Base-by-base conservation (phyloP, 1,140 invertebrate species). In the Druon quercuslanigerum region DNA sequence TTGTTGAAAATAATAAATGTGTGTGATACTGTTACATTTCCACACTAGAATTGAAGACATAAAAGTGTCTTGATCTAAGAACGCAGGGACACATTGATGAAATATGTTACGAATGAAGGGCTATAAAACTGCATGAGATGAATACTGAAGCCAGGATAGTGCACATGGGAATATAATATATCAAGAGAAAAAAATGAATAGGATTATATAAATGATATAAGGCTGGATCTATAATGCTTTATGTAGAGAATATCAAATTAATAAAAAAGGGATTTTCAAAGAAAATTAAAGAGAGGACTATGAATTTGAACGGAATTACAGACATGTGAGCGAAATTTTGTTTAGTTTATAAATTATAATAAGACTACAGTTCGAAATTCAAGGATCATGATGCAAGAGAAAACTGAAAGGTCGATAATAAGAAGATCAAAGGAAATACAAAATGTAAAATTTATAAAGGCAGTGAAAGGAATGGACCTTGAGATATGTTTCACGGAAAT, bases 121-220 rank as follows among this genome's bases (percentile, higher is more conserved):
- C 57, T 60, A 60, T 60, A 60, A 60, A 60, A 60, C 25, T 60
- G 19, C 25, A 60, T 13, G 57, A 60, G 57, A 60, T 60, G 57
- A 60, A 60, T 60, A 60, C 57, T 20, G 57, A 60, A 60, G 57
- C 14, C 57, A 33, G 14, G 20, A 60, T 16, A 60, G 20, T 60
- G 20, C 57, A 60, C 20, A 6, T 60, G 25, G 20, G 57, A 60
- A 25, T 60, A 46, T 46, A 46, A 25, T 60, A 57, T 57, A 60
- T 60, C 20, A 19, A 19, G 13, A 19, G 19, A 60, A 60, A 60
- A 14, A 33, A 14, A 25, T 25, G 13, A 33, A 25, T 14, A 33
- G 20, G 13, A 11, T 20, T 13, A 33, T 33, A 33, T 33, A 60
- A 3, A 6, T 2, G 12, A 57, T 20, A 57, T 57, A 46, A 46